Conservation (phyloP, 1,140 invertebrate genomes). For the Trachelipus rathkii region DNA sequence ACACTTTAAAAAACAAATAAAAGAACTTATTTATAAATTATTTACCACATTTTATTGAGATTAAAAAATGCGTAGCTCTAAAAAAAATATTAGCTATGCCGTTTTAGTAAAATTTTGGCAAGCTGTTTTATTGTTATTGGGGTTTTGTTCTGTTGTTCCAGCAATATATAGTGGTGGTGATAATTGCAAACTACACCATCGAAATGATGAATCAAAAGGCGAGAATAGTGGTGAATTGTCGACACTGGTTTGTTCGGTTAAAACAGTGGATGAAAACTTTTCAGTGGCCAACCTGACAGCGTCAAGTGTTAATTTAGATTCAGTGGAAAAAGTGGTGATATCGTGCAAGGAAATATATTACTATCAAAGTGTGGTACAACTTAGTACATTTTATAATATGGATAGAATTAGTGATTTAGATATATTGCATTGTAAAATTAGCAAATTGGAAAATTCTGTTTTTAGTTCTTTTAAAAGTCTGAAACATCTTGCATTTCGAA, state of each 20-base stretch:
- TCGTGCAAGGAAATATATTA: slow-evolving; percentile 36
- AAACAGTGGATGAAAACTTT: slow-evolving; percentile 31
- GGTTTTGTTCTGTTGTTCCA: background rate
- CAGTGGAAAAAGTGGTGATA: slow-evolving; percentile 29
- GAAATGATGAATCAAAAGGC: background rate
- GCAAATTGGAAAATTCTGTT: slow-evolving; percentile 58
- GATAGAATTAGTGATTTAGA: slow-evolving; percentile 32
- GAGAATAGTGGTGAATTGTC: background rate
- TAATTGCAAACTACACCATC: background rate
- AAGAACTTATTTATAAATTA: background rate
- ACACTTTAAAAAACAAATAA: background rate
- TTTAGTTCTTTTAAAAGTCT: slow-evolving; percentile 62
- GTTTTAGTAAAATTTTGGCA: slow-evolving; percentile 2
- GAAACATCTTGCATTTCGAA: slow-evolving; percentile 65
- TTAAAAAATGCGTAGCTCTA: background rate
- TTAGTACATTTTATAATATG: slow-evolving; percentile 35
- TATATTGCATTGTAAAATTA: slow-evolving; percentile 41
- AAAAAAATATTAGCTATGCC: background rate
- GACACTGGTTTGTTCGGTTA: slow-evolving; percentile 33
- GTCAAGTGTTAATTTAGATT: slow-evolving; percentile 25
- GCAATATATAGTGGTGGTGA: background rate
- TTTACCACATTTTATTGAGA: background rate
- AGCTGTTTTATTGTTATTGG: background rate
- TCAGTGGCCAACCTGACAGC: slow-evolving; percentile 37
- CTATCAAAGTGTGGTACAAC: slow-evolving; percentile 31